A percentile compares a stretch with the other conserved stretches of the same genome.
Evolutionary conservation across 2,888 invertebrate genomes (phyloP).

Genomic region (Chymomyza caudatula): DNA sequence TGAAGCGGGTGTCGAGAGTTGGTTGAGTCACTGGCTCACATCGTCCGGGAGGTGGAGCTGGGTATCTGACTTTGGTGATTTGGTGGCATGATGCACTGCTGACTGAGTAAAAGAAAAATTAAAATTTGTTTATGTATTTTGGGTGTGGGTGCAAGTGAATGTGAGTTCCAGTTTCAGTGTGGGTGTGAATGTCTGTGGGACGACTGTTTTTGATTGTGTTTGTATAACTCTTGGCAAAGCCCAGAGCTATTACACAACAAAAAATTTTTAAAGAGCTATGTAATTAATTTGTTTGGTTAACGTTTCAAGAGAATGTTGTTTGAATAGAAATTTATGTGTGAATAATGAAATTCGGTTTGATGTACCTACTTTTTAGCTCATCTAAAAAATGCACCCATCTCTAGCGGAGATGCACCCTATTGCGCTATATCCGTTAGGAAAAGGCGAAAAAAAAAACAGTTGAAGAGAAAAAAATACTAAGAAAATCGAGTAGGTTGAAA

Average conservation of each 20-base stretch:
- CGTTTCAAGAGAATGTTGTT: constrained; percentile 33
- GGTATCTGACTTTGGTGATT: constrained; percentile 3
- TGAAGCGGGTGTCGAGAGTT: constrained; percentile 53
- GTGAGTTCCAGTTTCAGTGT: not conserved
- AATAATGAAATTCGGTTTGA: too few species aligned
- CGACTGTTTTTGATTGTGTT: not conserved
- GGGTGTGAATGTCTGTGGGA: not conserved
- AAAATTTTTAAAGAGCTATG: not conserved
- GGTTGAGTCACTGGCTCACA: constrained; percentile 19
- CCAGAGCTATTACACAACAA: constrained; percentile 45
- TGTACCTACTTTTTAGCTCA: too few species aligned
- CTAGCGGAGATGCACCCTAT: too few species aligned
- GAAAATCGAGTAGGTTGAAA: too few species aligned
- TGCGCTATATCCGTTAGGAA: too few species aligned
- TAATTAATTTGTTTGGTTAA: constrained; percentile 1
- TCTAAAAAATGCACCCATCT: too few species aligned
- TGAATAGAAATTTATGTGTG: too few species aligned
- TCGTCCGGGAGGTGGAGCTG: not conserved
- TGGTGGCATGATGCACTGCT: constrained; percentile 1
- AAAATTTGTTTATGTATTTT: constrained; percentile 48
- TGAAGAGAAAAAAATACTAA: too few species aligned
- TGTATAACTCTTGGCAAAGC: constrained; percentile 1
- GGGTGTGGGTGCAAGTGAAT: not conserved
- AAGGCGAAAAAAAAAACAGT: too few species aligned
- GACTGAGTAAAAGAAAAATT: constrained; percentile 36